phyloP scores from a whole-genome alignment of 2,888 invertebrate genomes.

The Rotaria magnacalcarata region DNA sequence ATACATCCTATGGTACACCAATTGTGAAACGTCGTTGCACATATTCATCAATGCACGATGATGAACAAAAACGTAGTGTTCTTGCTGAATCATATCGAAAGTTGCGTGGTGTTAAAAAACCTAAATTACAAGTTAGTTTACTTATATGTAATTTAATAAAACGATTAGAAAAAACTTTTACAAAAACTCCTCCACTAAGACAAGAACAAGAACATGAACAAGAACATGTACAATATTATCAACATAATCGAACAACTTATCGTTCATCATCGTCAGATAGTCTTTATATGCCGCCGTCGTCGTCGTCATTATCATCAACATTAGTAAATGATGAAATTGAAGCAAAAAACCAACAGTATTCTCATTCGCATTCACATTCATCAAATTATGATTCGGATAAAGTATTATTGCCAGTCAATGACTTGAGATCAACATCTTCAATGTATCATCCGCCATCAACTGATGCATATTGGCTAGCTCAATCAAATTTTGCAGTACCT shows the following conservation, averaged over 20 bases:
- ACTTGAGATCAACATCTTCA: background rate
- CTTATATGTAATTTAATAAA: constrained; percentile 25
- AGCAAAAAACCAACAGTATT: constrained; percentile 12
- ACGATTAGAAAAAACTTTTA: constrained; percentile 30
- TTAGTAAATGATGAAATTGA: background rate
- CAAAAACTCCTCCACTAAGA: constrained; percentile 16
- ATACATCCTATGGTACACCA: constrained; percentile 1
- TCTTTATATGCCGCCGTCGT: background rate
- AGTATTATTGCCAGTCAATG: constrained; percentile 19
- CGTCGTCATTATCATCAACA: background rate
- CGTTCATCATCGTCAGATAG: constrained; percentile 32
- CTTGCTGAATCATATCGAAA: background rate
- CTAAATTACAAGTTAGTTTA: background rate
- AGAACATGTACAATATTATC: constrained; percentile 16
- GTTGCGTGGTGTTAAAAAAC: constrained; percentile 23
- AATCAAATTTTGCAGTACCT: constrained; percentile 33
- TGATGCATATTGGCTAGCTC: constrained; percentile 27
- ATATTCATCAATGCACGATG: constrained; percentile 36
- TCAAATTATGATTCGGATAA: constrained; percentile 24
- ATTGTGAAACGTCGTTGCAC: constrained; percentile 32
- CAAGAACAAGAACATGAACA: constrained; percentile 3
- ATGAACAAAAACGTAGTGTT: constrained; percentile 33
- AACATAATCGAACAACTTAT: constrained; percentile 15
- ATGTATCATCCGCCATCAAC: background rate
- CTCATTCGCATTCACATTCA: constrained; percentile 21